A percentile compares a stretch with the other conserved stretches of the same genome.
Evolutionary conservation across 2,113 vertebrate genomes (phyloP).

Genomic region (Platichthys stellatus): DNA sequence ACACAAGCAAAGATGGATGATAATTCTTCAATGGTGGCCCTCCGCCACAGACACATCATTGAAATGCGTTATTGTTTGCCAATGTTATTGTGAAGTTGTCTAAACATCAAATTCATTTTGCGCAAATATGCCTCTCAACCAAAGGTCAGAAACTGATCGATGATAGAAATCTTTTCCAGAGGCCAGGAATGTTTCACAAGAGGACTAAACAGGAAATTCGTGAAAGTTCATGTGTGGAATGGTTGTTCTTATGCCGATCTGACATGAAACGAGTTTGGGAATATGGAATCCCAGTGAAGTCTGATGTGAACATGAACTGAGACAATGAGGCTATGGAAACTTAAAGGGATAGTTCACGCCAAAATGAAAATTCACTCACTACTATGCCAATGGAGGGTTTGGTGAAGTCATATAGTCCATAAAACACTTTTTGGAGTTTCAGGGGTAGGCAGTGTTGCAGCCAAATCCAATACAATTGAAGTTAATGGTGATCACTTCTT

Average conservation of each 20-base stretch:
- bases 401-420: no score
- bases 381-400: no score
- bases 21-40: conserved; percentile 73
- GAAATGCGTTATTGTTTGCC: conserved; percentile 65
- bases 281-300: neutral
- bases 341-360: no score
- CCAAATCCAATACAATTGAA: no score
- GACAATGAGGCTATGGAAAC: conserved; percentile 9
- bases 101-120: conserved; percentile 54
- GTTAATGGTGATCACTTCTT: no score
- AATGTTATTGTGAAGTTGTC: conserved; percentile 63
- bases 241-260: neutral
- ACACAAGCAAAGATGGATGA: conserved; percentile 72
- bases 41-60: conserved; percentile 64
- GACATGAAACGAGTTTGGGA: conserved; percentile 9
- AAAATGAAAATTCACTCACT: no score
- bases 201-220: conserved; percentile 25
- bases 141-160: conserved; percentile 50
- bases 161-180: conserved; percentile 27
- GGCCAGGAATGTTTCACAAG: conserved; percentile 31
- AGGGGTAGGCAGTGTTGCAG: no score
- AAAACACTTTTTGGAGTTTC: no score
- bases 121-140: conserved; percentile 28
- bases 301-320: neutral
- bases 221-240: conserved; percentile 26